phyloP scores from a whole-genome alignment of 2,888 invertebrate species.

The Panorpa germanica region DNA sequence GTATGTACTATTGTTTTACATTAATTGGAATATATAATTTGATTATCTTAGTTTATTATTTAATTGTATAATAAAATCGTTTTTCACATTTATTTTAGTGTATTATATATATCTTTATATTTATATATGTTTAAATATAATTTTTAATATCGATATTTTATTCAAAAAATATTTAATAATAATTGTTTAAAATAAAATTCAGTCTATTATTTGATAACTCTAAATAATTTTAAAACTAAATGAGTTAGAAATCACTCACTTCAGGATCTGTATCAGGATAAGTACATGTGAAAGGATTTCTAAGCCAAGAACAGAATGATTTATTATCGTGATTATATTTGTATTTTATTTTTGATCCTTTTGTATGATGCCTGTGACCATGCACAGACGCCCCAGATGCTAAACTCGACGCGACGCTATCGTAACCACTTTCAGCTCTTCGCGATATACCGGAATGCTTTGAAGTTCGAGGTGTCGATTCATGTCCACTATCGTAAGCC shows the following conservation, averaged over 20 bases:
- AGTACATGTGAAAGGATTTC: constrained; percentile 60
- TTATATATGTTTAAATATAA: no score
- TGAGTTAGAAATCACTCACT: constrained; percentile 37
- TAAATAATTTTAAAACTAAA: constrained; percentile 1
- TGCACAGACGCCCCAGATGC: constrained; percentile 44
- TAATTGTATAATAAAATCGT: no score
- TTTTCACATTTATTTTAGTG: no score
- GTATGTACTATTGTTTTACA: no score
- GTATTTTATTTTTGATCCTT: no score
- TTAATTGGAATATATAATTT: no score
- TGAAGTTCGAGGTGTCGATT: constrained; percentile 64
- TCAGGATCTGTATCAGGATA: constrained; percentile 53
- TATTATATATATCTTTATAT: no score
- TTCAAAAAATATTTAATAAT: constrained; percentile 1
- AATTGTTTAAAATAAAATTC: not conserved
- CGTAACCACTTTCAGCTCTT: constrained; percentile 78
- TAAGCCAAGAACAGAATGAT: constrained; percentile 54
- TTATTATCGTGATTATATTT: constrained; percentile 53
- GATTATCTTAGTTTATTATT: no score
- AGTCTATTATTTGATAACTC: not conserved
- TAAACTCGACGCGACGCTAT: constrained; percentile 74
- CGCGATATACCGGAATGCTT: constrained; percentile 65
- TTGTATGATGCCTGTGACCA: no score
- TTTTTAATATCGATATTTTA: not conserved
- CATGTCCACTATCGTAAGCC: constrained; percentile 70